These are phyloP conservation scores for Hybos culiciformis DNA, from an alignment of 2,888 invertebrate species.

Conservation along the genomic window DNA sequence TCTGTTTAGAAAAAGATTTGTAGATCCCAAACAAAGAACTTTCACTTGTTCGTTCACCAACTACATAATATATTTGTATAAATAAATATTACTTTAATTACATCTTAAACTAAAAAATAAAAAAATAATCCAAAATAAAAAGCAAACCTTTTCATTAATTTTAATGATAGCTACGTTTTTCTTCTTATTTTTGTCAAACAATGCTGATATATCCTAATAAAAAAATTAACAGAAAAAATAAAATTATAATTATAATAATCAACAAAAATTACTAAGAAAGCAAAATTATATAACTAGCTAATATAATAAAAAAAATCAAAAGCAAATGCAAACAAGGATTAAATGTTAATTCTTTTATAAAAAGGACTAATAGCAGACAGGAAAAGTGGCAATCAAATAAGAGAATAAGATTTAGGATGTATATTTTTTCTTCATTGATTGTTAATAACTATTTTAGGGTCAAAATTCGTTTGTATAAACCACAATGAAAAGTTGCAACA, in stretches of 20 bases:
- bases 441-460: no score
- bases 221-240: not conserved
- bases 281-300: no score
- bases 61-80: not conserved
- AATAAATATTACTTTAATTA: not conserved
- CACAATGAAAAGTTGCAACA: no score
- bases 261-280: not conserved
- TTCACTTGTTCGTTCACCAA: no score
- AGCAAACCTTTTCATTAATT: conserved; percentile 37
- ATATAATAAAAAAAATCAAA: not conserved
- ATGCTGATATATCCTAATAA: not conserved
- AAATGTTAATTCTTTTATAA: no score
- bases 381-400: no score
- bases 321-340: not conserved
- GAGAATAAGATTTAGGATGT: no score
- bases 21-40: no score
- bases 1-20: no score
- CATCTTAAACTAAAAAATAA: not conserved
- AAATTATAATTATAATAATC: not conserved
- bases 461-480: no score
- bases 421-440: no score
- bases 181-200: conserved; percentile 2
- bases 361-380: no score
- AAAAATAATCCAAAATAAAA: not conserved
- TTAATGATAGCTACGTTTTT: conserved; percentile 42